Conservation (phyloP, 2,888 invertebrate species). For the Philopedon plagiatum region DNA sequence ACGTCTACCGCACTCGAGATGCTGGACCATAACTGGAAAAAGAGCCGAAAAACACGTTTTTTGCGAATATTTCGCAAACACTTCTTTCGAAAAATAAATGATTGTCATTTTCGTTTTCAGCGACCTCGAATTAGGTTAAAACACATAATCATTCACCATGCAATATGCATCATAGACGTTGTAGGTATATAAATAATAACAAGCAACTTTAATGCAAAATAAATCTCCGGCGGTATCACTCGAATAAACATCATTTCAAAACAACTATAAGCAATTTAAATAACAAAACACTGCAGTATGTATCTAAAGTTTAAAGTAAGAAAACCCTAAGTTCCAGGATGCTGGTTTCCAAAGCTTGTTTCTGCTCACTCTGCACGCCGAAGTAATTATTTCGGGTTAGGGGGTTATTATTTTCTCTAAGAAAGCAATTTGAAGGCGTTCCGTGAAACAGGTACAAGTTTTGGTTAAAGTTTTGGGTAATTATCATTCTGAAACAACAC, state of each 20-base stretch:
- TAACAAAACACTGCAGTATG: slow-evolving; percentile 28
- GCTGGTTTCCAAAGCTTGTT: slow-evolving; percentile 43
- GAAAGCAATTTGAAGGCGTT: slow-evolving; percentile 52
- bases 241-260: slow-evolving; percentile 5
- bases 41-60: no score
- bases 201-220: neutral
- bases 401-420: slow-evolving; percentile 52
- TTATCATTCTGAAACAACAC: slow-evolving; percentile 45
- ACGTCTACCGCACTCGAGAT: no score
- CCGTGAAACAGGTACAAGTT: slow-evolving; percentile 46
- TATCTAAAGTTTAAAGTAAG: slow-evolving; percentile 31
- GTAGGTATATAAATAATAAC: neutral
- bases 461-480: slow-evolving; percentile 47
- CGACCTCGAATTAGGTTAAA: no score
- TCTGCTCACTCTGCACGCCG: slow-evolving; percentile 33
- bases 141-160: no score
- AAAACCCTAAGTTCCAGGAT: slow-evolving; percentile 37
- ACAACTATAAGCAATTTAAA: slow-evolving; percentile 11
- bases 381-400: slow-evolving; percentile 51
- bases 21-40: no score
- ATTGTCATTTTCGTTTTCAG: no score
- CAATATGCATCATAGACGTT: neutral
- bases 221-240: neutral
- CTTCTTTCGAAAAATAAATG: no score
- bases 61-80: no score